Conservation (phyloP, 2,797 vertebrate species). For the Steatocranus sp. region DNA sequence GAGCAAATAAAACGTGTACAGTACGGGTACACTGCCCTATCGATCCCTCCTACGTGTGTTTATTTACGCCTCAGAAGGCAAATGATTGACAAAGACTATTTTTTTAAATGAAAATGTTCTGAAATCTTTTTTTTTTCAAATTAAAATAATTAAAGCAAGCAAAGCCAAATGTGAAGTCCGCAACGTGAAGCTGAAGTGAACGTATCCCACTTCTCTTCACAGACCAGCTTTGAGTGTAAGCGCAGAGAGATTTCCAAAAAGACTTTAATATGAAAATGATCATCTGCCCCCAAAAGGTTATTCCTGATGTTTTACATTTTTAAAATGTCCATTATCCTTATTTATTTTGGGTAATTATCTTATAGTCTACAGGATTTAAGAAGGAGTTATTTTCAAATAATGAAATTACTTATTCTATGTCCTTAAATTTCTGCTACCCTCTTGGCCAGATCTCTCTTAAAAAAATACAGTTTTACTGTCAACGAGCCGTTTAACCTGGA, state of each 20-base stretch:
- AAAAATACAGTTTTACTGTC: not conserved
- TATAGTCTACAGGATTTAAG: not conserved
- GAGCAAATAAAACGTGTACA: slow-evolving; percentile 14
- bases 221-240: not conserved
- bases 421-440: not conserved
- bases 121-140: not conserved
- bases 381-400: not conserved
- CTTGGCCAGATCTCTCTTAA: not conserved
- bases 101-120: not conserved
- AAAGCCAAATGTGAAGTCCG: not conserved
- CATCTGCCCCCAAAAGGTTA: not conserved
- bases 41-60: slow-evolving; percentile 14
- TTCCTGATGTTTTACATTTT: not conserved
- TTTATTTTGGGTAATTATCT: not conserved
- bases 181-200: not conserved
- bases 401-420: not conserved
- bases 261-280: not conserved
- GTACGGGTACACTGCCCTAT: slow-evolving; percentile 36
- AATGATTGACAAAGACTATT: slow-evolving; percentile 27
- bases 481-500: accelerated
- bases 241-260: not conserved
- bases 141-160: not conserved
- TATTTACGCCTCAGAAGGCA: slow-evolving; percentile 14
- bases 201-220: not conserved
- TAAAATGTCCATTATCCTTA: not conserved